Conservation (phyloP, 2,888 invertebrate genomes). For the Hydropsyche betteni region DNA sequence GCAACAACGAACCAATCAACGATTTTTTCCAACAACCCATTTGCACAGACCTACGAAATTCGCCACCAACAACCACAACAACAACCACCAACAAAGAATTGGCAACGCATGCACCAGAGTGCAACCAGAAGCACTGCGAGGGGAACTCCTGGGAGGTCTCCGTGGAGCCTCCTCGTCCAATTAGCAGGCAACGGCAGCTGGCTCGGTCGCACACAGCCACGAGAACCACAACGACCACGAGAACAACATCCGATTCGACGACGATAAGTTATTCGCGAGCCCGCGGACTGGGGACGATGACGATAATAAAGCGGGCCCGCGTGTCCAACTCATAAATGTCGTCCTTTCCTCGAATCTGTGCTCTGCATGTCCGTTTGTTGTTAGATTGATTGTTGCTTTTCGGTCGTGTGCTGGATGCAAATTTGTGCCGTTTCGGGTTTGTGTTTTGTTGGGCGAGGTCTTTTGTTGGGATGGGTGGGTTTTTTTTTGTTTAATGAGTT, state of each 20-base stretch:
- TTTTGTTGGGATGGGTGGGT: too few species aligned
- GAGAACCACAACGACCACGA: constrained; percentile 8
- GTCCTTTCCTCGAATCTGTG: background rate
- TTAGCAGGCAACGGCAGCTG: constrained; percentile 40
- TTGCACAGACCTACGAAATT: constrained; percentile 1
- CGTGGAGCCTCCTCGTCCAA: constrained; percentile 41
- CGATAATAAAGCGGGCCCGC: background rate
- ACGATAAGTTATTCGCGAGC: constrained; percentile 37
- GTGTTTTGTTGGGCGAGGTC: too few species aligned
- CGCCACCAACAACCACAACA: background rate
- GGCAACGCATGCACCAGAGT: constrained; percentile 4
- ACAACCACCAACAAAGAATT: background rate
- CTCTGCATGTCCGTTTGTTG: background rate
- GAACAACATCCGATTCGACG: constrained; percentile 37
- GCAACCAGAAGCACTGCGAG: too few species aligned
- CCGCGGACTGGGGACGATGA: background rate
- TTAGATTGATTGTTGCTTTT: too few species aligned
- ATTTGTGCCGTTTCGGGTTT: too few species aligned
- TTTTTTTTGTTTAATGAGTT: too few species aligned
- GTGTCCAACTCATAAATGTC: constrained; percentile 4
- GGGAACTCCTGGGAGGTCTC: constrained; percentile 35
- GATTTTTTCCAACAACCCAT: background rate
- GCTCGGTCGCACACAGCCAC: background rate
- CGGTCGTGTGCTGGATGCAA: too few species aligned
- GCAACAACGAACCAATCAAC: too few species aligned